A percentile compares a stretch with the other conserved stretches of the same genome.
These are phyloP conservation scores for Steinernema scapterisci DNA, from an alignment of 2,888 invertebrate genomes.

Conservation along the genomic window DNA sequence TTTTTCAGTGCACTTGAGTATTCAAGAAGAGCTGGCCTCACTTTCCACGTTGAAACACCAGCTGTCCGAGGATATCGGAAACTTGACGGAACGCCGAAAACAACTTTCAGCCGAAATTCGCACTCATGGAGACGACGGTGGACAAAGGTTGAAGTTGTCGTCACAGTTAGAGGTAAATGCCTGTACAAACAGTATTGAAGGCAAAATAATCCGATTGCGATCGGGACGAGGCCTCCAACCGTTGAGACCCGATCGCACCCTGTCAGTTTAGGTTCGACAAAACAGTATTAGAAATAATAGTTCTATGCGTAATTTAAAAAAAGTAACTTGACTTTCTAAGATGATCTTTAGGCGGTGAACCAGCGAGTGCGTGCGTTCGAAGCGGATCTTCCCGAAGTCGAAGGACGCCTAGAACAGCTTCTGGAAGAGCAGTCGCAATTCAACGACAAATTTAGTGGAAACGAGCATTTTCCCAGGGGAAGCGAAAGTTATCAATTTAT, in stretches of 20 bases:
- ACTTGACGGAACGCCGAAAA: neutral
- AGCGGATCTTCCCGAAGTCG: neutral
- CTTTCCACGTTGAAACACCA: neutral
- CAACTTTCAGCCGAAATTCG: neutral
- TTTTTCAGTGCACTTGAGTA: constrained; percentile 17
- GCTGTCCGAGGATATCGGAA: neutral
- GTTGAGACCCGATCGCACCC: too few relatives aligned
- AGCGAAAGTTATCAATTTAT: neutral
- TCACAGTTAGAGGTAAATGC: constrained; percentile 4
- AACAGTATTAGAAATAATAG: too few relatives aligned
- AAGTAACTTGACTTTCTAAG: too few relatives aligned
- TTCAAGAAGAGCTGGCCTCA: constrained; percentile 24
- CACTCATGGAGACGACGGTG: neutral
- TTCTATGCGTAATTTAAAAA: too few relatives aligned
- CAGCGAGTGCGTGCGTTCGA: neutral
- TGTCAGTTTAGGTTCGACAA: too few relatives aligned
- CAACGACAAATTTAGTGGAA: neutral
- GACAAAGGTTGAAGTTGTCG: neutral
- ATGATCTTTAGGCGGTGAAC: neutral
- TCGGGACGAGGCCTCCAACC: too few relatives aligned
- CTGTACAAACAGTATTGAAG: too few relatives aligned
- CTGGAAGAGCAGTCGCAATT: neutral
- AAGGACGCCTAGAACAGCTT: neutral
- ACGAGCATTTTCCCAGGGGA: constrained; percentile 2
- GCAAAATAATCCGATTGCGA: too few relatives aligned